These are phyloP conservation scores for Eleginops maclovinus DNA, from an alignment of 2,113 vertebrate species.

Conservation along the genomic window DNA sequence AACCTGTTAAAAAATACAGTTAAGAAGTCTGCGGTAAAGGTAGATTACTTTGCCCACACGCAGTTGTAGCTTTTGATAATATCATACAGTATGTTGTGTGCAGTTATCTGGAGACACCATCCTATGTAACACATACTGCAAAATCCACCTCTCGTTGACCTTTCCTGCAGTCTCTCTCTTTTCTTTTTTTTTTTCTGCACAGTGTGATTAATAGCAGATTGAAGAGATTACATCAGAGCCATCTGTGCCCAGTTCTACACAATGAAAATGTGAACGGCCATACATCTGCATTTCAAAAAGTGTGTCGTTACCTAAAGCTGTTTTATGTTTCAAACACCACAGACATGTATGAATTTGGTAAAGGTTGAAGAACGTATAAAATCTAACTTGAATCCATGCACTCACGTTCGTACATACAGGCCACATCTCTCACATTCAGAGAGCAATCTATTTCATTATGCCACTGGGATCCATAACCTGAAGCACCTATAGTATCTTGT, in stretches of 20 bases:
- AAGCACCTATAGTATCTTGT: constrained; percentile 59
- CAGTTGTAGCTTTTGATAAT: constrained; percentile 39
- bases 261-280: constrained; percentile 73
- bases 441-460: constrained; percentile 58
- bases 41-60: constrained; percentile 8
- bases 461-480: constrained; percentile 67
- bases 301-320: constrained; percentile 12
- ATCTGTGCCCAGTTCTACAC: constrained; percentile 82
- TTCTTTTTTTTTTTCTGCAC: constrained; percentile 41
- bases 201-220: constrained; percentile 76
- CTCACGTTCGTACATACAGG: not conserved
- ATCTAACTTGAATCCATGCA: constrained; percentile 21
- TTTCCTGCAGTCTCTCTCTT: constrained; percentile 47
- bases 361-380: constrained; percentile 15
- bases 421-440: constrained; percentile 50
- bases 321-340: constrained; percentile 8
- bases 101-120: constrained; percentile 7
- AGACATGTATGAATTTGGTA: constrained; percentile 19
- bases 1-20: constrained; percentile 3
- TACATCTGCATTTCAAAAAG: constrained; percentile 66
- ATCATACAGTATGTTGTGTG: constrained; percentile 2
- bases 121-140: constrained; percentile 2
- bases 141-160: constrained; percentile 49
- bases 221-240: constrained; percentile 80
- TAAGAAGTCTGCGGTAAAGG: constrained; percentile 22